A percentile compares a stretch with the other conserved stretches of the same genome.
These are phyloP conservation scores for Rhinatrema bivittatum DNA, from an alignment of 2,797 vertebrate species.

Conservation along the genomic window DNA sequence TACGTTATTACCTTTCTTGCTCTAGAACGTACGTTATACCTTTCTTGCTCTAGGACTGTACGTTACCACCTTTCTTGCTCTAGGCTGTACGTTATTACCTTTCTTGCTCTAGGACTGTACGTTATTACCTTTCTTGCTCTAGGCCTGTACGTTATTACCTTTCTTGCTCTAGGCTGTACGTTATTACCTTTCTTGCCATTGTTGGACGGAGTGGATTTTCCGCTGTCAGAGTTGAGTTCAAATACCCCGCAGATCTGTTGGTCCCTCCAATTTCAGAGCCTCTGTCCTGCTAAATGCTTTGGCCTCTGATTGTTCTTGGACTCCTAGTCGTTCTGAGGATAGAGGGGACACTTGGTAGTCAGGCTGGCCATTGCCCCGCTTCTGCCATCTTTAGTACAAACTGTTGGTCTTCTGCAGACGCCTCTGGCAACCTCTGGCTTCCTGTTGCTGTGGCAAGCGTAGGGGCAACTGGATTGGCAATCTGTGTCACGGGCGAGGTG, in stretches of 20 bases:
- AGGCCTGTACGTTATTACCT: too few species aligned
- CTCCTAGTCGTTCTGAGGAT: slow-evolving; percentile 7
- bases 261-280: slow-evolving; percentile 68
- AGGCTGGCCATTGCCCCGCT: slow-evolving; percentile 17
- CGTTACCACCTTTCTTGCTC: too few species aligned
- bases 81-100: too few species aligned
- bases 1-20: too few species aligned
- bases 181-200: slow-evolving; percentile 91
- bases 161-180: too few species aligned
- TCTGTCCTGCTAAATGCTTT: slow-evolving; percentile 54
- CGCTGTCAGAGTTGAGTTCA: slow-evolving; percentile 94
- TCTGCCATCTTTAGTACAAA: slow-evolving; percentile 29
- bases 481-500: slow-evolving; percentile 79
- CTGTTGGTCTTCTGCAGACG: slow-evolving; percentile 54
- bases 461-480: slow-evolving; percentile 54
- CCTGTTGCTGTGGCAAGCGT: slow-evolving; percentile 1
- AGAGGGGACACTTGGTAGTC: slow-evolving; percentile 1
- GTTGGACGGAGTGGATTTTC: slow-evolving; percentile 95
- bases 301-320: slow-evolving; percentile 23
- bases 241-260: slow-evolving; percentile 88
- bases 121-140: too few species aligned
- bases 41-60: too few species aligned
- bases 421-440: slow-evolving; percentile 57
- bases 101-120: too few species aligned
- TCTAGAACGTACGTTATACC: too few species aligned